A percentile compares a stretch with the other conserved stretches of the same genome.
Evolutionary conservation across 2,888 invertebrate species (phyloP).

Genomic region (Lacanobia wlatinum): DNA sequence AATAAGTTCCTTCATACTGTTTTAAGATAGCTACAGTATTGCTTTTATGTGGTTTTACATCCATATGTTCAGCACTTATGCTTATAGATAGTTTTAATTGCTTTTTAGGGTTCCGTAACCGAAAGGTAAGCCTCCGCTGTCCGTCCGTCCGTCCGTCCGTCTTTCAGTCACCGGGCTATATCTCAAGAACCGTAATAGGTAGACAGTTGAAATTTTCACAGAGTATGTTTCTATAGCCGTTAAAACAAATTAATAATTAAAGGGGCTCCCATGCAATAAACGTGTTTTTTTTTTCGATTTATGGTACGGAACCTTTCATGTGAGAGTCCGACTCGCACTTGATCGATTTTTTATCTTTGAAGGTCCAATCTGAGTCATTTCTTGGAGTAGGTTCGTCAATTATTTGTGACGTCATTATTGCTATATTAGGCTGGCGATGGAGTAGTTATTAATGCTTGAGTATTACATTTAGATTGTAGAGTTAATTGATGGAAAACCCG

Average conservation of each 20-base stretch:
- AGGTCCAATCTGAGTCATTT: conserved; percentile 30
- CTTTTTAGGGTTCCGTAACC: neutral
- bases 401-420: conserved; percentile 25
- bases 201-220: too few species aligned
- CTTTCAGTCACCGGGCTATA: too few species aligned
- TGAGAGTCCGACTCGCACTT: too few species aligned
- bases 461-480: conserved; percentile 15
- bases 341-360: conserved; percentile 30
- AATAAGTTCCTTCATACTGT: conserved; percentile 54
- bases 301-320: too few species aligned
- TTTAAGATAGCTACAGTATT: conserved; percentile 36
- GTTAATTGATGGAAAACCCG: conserved; percentile 17
- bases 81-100: conserved; percentile 52
- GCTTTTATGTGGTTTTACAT: conserved; percentile 38
- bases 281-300: too few species aligned
- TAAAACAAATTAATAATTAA: too few species aligned
- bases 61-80: conserved; percentile 61
- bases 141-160: too few species aligned
- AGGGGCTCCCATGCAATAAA: too few species aligned
- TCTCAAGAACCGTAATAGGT: too few species aligned
- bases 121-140: too few species aligned
- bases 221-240: too few species aligned
- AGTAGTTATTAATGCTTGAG: conserved; percentile 6
- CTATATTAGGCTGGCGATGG: conserved; percentile 10
- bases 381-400: conserved; percentile 27